Percentiles rank a stretch among this genome's conserved stretches.
These are phyloP conservation scores for Cochlearius cochlearius DNA, from an alignment of 2,113 vertebrate species.

Conservation along the genomic window DNA sequence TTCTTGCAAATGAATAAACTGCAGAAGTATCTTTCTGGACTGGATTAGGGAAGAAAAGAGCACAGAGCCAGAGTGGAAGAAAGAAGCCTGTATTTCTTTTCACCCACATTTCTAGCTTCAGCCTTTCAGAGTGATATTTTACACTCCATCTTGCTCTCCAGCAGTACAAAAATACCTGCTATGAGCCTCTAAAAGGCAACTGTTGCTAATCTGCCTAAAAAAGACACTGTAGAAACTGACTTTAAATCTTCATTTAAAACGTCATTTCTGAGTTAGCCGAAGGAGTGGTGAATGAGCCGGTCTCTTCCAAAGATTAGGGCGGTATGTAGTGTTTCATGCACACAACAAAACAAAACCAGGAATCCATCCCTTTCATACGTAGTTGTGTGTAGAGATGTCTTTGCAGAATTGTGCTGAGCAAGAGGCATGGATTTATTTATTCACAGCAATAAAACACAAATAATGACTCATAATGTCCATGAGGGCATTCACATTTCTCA, in stretches of 20 bases:
- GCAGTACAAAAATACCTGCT: not conserved
- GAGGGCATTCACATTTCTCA: not conserved
- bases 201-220: not conserved
- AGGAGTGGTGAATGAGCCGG: not conserved
- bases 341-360: not conserved
- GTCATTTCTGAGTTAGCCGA: not conserved
- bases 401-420: not conserved
- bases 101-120: not conserved
- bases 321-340: not conserved
- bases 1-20: not conserved
- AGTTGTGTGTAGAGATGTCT: not conserved
- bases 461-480: not conserved
- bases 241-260: not conserved
- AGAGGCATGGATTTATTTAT: not conserved
- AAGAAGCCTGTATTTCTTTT: not conserved
- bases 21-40: not conserved
- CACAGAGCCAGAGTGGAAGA: not conserved
- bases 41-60: not conserved
- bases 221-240: no score
- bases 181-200: not conserved
- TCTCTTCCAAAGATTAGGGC: not conserved
- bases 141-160: not conserved
- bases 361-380: not conserved
- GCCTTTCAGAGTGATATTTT: not conserved
- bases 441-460: not conserved